phyloP scores from a whole-genome alignment of 2,888 invertebrate species.

The Trichogramma dendrolimi region DNA sequence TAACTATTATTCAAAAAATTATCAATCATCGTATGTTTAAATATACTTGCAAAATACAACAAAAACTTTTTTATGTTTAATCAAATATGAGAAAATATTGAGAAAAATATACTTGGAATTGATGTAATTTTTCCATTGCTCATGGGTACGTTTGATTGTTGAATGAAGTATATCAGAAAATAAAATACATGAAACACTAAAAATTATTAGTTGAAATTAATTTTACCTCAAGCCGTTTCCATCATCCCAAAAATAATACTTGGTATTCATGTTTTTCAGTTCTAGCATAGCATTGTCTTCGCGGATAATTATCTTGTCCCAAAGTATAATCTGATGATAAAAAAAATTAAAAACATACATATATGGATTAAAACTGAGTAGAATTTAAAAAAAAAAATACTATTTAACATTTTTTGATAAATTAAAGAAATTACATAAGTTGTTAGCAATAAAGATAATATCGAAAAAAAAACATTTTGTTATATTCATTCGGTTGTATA shows the following conservation, averaged over 20 bases:
- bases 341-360: conserved; percentile 26
- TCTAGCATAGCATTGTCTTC: conserved; percentile 91
- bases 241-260: conserved; percentile 99
- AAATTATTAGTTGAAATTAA: conserved; percentile 11
- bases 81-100: no score
- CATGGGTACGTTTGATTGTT: no score
- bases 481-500: conserved; percentile 2
- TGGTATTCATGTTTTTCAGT: conserved; percentile 91
- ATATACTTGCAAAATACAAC: no score
- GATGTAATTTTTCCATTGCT: conserved; percentile 58
- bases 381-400: conserved; percentile 1
- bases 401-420: not conserved
- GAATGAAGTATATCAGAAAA: not conserved
- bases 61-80: no score
- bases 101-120: not conserved
- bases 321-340: conserved; percentile 74
- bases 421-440: not conserved
- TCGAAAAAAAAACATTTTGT: no score
- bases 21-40: no score
- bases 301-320: conserved; percentile 96
- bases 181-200: not conserved
- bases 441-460: no score
- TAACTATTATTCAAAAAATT: no score
- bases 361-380: conserved; percentile 4
- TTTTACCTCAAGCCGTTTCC: conserved; percentile 89